Evolutionary conservation across 2,113 vertebrate species (phyloP).

Genomic region (Notiomystis cincta): DNA sequence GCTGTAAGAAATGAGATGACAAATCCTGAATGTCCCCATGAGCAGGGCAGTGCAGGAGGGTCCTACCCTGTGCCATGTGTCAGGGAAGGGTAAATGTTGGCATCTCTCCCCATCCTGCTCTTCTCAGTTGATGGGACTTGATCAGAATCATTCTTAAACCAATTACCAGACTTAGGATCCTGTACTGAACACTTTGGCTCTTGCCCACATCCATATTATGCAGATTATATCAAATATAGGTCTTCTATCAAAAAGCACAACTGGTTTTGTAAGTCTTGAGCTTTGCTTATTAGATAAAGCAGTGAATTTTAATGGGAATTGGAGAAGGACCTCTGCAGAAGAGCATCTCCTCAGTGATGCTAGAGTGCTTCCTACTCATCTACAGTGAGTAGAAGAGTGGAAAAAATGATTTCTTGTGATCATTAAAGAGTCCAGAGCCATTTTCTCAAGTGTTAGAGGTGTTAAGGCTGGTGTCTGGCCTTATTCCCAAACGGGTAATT

Average conservation of each 20-base stretch:
- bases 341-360: not conserved
- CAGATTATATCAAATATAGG: not conserved
- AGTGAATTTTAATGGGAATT: constrained; percentile 1
- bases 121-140: not conserved
- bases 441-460: constrained; percentile 41
- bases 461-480: constrained; percentile 48
- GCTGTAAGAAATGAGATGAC: not conserved
- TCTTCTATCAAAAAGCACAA: not conserved
- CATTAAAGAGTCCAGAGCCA: constrained; percentile 30
- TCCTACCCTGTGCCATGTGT: not conserved
- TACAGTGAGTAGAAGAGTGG: not conserved
- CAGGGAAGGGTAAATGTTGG: not conserved
- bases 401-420: constrained; percentile 25
- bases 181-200: constrained; percentile 34
- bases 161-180: constrained; percentile 25
- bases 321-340: not conserved
- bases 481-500: constrained; percentile 53
- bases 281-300: constrained; percentile 10
- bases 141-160: constrained; percentile 24
- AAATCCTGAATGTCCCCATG: not conserved
- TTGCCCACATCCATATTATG: constrained; percentile 9
- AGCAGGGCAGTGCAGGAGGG: not conserved
- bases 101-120: not conserved
- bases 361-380: not conserved
- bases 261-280: not conserved